A percentile compares a stretch with the other conserved stretches of the same genome.
These are phyloP conservation scores for Zeugodacus cucurbitae DNA, from an alignment of 1,140 invertebrate species.

Conservation along the genomic window DNA sequence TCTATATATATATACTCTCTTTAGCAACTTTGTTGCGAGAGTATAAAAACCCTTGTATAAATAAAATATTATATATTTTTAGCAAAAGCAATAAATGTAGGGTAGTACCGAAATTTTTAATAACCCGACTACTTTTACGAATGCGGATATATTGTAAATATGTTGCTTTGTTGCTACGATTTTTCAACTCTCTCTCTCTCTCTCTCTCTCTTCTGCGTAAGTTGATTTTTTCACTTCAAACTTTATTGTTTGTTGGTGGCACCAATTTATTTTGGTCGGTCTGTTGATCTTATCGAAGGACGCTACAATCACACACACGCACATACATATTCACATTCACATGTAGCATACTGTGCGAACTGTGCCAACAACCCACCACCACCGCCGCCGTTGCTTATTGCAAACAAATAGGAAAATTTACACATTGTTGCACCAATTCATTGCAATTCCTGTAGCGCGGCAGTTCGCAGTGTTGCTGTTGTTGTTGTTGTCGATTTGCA, in stretches of 20 bases:
- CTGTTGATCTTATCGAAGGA: conserved; percentile 5
- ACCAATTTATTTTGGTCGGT: conserved; percentile 33
- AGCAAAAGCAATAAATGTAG: too few relatives aligned
- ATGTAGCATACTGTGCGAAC: neutral
- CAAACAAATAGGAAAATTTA: conserved; percentile 9
- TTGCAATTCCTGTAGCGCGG: neutral
- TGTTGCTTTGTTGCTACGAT: neutral
- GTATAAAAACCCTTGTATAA: too few relatives aligned
- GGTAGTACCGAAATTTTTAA: too few relatives aligned
- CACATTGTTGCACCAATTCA: conserved; percentile 29
- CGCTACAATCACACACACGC: neutral
- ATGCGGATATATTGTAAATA: neutral
- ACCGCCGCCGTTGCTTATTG: neutral
- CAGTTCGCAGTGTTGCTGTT: neutral
- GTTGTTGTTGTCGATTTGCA: neutral
- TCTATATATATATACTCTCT: too few relatives aligned
- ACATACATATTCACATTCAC: neutral
- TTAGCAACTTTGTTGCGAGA: too few relatives aligned
- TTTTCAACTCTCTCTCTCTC: neutral
- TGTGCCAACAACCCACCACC: neutral
- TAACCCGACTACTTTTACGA: neutral
- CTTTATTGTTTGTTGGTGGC: conserved; percentile 27
- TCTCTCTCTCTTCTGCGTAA: too few relatives aligned
- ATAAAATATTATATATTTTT: too few relatives aligned
- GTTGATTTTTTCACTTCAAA: neutral